A percentile compares a stretch with the other conserved stretches of the same genome.
Evolutionary conservation across 2,797 vertebrate species (phyloP).

Genomic region (Anisognathus igniventris): DNA sequence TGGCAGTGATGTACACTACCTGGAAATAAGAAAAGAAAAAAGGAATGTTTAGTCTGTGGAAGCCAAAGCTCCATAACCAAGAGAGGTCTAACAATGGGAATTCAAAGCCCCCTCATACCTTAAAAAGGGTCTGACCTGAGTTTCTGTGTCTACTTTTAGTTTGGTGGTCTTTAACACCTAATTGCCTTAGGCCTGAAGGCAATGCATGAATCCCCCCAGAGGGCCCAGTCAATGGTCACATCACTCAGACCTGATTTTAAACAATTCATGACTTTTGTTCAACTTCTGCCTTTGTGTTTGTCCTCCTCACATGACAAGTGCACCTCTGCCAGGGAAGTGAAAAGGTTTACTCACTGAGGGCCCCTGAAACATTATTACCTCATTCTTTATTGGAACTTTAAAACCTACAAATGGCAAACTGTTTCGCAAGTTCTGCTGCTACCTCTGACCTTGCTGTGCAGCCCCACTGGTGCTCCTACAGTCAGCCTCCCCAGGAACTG

Average conservation of each 20-base stretch:
- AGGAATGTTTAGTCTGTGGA: neutral
- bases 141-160: neutral
- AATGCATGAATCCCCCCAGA: neutral
- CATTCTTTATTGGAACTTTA: neutral
- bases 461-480: neutral
- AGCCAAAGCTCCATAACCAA: neutral
- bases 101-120: neutral
- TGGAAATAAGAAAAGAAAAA: constrained; percentile 26
- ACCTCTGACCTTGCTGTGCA: neutral
- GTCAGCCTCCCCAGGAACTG: neutral
- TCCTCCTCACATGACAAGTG: neutral
- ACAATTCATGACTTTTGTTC: neutral
- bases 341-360: neutral
- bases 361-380: neutral
- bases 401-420: neutral
- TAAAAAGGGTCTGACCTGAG: neutral
- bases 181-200: neutral
- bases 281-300: neutral
- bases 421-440: neutral
- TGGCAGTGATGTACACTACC: constrained; percentile 98
- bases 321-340: neutral
- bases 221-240: neutral
- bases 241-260: neutral
- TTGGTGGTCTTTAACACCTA: neutral
- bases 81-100: neutral